Percentiles rank a stretch among this genome's conserved stretches.
These are phyloP conservation scores for Pantherophis vulpinus DNA, from an alignment of 2,797 vertebrate genomes.

Conservation along the genomic window DNA sequence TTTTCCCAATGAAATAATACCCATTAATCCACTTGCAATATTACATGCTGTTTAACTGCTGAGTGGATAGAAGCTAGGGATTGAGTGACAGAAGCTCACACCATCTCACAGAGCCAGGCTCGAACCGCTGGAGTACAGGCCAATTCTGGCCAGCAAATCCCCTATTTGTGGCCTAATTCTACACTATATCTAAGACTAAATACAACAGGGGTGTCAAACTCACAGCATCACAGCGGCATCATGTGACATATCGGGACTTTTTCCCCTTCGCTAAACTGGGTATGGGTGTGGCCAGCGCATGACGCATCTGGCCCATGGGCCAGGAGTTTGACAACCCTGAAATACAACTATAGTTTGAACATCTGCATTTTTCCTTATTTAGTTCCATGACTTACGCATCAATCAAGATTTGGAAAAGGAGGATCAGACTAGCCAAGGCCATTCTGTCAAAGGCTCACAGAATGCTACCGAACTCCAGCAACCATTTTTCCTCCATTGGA, in stretches of 20 bases:
- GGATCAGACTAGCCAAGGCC: not conserved
- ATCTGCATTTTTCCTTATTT: not conserved
- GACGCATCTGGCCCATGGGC: too few species aligned
- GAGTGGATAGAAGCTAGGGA: not conserved
- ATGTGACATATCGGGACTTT: too few species aligned
- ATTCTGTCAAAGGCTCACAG: constrained; percentile 8
- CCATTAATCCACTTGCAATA: not conserved
- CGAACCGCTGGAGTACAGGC: not conserved
- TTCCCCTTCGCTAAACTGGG: too few species aligned
- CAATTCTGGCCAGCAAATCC: not conserved
- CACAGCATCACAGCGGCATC: accelerated
- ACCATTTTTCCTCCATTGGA: constrained; percentile 63
- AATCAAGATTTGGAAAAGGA: not conserved
- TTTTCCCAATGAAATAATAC: not conserved
- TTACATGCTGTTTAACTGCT: not conserved
- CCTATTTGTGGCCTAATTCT: not conserved
- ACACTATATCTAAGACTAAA: not conserved
- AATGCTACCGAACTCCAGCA: constrained; percentile 35
- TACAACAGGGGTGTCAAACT: too few species aligned
- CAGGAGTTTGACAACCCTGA: too few species aligned
- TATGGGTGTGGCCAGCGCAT: too few species aligned
- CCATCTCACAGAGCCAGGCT: not conserved
- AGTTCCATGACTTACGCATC: constrained; percentile 54
- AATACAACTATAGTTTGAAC: not conserved
- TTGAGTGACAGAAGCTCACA: not conserved